Base-by-base conservation (phyloP, 2,113 vertebrate genomes). In the Pseudois nayaur region DNA sequence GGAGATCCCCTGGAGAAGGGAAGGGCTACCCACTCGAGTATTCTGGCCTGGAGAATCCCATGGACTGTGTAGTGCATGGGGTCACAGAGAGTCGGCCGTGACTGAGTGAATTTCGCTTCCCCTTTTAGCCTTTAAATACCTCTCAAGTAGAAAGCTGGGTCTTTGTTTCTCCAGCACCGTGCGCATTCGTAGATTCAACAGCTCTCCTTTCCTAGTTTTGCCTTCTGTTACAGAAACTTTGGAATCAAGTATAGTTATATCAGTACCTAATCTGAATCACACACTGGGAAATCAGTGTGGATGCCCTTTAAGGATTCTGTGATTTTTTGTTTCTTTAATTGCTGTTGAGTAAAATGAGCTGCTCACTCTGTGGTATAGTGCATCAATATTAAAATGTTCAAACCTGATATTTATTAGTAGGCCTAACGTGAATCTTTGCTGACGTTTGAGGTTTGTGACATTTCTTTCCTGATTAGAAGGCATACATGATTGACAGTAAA, bases 401-500 rank as follows among this genome's bases (percentile, higher is more conserved):
- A 84, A 82, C 60, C 78, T 95, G 95, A 55, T 98, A 45, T 87
- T 97, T 96, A 50, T 96, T 89, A 96, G 93, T 90, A 54, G 71
- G 36, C 31, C 62, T 27, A 29, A 36, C 31, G 15, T 88, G 91
- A 93, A 60, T 92, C 93, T 95, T 95, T 88, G 78, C 90, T 97
- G 89, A 97, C 23, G 64, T 16, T 91, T 87, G 87, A 87, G 21
- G 16, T 97, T 94, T 97, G 15, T 98, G 91, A 83, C 50, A 43
- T 29, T 98, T 98, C 81, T 64, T 78, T 95, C 45, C 89, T 96
- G 94, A 92, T 92, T 96, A 48, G 95, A 90, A 97, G 83, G 67
- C 74, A 40, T 87, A 93, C 87, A 29, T 97, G 94, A 97, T 89
- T 89, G 96, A 89, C 95, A 95, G 91, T 83, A 95, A 94, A 74